These are phyloP conservation scores for Matsumurasca onukii DNA, from an alignment of 1,140 invertebrate genomes.

Conservation along the genomic window DNA sequence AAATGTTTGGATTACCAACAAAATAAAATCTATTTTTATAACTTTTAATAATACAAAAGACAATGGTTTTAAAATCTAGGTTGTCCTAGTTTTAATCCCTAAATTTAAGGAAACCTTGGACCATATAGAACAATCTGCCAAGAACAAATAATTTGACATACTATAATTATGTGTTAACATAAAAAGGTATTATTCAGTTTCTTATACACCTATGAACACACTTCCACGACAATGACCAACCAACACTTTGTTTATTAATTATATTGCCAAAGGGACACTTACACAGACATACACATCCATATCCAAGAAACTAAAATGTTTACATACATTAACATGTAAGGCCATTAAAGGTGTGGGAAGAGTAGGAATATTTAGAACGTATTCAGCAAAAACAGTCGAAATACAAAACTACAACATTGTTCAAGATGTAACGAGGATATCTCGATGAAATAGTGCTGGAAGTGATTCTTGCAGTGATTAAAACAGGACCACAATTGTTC, in stretches of 20 bases:
- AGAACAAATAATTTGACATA: neutral
- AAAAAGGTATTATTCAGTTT: neutral
- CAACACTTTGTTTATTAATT: neutral
- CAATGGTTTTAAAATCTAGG: too few relatives aligned
- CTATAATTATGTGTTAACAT: neutral
- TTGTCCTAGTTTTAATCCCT: too few relatives aligned
- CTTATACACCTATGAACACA: conserved; percentile 20
- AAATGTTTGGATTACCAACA: too few relatives aligned
- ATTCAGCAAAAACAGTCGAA: too few relatives aligned
- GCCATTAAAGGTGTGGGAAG: neutral
- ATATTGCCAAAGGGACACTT: neutral
- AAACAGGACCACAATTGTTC: too few relatives aligned
- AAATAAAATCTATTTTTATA: too few relatives aligned
- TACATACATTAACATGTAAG: neutral
- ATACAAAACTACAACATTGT: too few relatives aligned
- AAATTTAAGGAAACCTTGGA: too few relatives aligned
- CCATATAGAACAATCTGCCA: neutral
- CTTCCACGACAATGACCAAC: neutral
- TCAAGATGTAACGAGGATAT: too few relatives aligned
- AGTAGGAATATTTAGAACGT: neutral
- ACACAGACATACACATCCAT: neutral
- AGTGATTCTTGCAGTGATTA: too few relatives aligned
- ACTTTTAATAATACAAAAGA: too few relatives aligned
- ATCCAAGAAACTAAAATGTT: neutral
- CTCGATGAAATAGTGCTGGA: too few relatives aligned